Evolutionary conservation across 2,113 vertebrate species (phyloP), one percentile per base, ranked within the genome.

Genomic region (Sorex araneus): DNA sequence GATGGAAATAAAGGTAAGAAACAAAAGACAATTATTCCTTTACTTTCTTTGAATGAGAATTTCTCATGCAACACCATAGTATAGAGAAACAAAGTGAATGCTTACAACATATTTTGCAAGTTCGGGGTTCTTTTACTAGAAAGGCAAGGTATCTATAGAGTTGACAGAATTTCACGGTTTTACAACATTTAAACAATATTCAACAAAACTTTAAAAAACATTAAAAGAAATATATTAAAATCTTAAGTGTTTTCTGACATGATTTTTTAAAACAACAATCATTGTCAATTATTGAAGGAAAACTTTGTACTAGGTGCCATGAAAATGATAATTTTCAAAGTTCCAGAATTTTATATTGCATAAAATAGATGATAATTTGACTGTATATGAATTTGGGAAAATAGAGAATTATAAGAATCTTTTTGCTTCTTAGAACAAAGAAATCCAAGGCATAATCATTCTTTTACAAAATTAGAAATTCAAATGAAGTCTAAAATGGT

Each of bases 361-460:
- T 90, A 45, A 86, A 64, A 70, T 85, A 63, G 34, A 5, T 73
- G 28, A 87, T 73, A 76, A 73, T 66, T 95, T 66, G 79, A 70
- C 6, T 80, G 1, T 27, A 54, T 84, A 27, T 80, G 77, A 90
- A 89, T 84, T 78, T 82, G 13, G 50, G 30, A 2, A 81, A 84
- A 69, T 21, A 47, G 18, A 84, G 3, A 79, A 10, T 40, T 6
- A 10, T 21, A 16, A 74, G 7, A 36, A 84, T 18, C 77, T 84
- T 78, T 89, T 83, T 78, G 13, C 86, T 91, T 92, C 85, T 87
- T 36, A 79, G 50, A 5, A 93, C 47, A 94, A 93, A 81, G 21
- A 80, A 84, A 84, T 78, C 86, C 19, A 83, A 50, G 3, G 63
- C 6, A 43, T 70, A 75, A 86, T 40, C 23, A 5, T 60, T 21